A percentile compares a stretch with the other conserved stretches of the same genome.
Evolutionary conservation across 1,140 invertebrate species (phyloP).

Genomic region (Hormaphis cornu): DNA sequence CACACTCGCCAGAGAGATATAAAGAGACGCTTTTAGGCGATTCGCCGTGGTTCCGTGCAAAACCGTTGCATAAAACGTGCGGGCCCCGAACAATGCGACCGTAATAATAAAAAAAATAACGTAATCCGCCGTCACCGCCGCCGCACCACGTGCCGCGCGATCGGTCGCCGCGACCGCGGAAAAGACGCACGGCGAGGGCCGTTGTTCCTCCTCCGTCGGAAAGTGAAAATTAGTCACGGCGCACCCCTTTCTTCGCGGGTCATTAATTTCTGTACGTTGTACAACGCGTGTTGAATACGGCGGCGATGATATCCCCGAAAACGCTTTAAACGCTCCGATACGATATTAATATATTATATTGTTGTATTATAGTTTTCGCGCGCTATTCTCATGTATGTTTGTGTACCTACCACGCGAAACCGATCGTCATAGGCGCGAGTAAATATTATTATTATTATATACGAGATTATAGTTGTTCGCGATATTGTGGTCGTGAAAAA

Average conservation of each 20-base stretch:
- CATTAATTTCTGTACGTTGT: conserved; percentile 28
- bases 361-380: conserved; percentile 19
- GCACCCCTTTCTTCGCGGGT: conserved; percentile 29
- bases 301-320: too few relatives aligned
- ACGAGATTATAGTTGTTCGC: too few relatives aligned
- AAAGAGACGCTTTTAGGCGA: conserved; percentile 23
- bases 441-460: too few relatives aligned
- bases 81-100: neutral
- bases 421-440: too few relatives aligned
- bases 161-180: neutral
- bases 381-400: too few relatives aligned
- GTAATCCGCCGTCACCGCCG: conserved; percentile 1
- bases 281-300: too few relatives aligned
- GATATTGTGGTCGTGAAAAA: too few relatives aligned
- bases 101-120: neutral
- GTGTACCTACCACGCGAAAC: too few relatives aligned
- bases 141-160: neutral
- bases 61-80: conserved; percentile 13
- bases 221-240: conserved; percentile 32
- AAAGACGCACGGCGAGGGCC: neutral
- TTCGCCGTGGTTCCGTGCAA: conserved; percentile 12
- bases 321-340: conserved; percentile 31
- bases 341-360: too few relatives aligned
- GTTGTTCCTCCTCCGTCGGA: neutral
- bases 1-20: neutral